Conservation (phyloP, 2,888 invertebrate species). For the Oscheius myriophilus region DNA sequence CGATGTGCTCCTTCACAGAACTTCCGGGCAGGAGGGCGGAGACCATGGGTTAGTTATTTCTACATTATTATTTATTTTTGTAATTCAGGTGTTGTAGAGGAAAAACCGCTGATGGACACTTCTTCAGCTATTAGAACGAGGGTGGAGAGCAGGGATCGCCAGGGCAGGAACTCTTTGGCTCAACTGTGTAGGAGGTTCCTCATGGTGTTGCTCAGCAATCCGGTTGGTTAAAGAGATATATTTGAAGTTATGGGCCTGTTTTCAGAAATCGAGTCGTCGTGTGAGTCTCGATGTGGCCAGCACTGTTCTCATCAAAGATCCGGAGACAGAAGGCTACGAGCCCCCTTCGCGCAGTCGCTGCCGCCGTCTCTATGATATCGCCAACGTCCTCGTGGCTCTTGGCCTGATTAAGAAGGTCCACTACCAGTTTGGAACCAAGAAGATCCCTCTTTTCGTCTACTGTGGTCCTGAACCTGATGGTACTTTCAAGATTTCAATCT, state of each 20-base stretch:
- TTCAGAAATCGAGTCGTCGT: conserved; percentile 59
- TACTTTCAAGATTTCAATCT: conserved; percentile 12
- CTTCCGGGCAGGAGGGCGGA: conserved; percentile 31
- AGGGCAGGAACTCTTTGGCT: conserved; percentile 64
- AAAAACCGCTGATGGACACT: background rate
- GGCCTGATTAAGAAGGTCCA: conserved; percentile 80
- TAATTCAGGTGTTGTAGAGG: conserved; percentile 13
- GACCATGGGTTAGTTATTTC: conserved; percentile 10
- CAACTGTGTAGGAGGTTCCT: conserved; percentile 68
- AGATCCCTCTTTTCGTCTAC: conserved; percentile 70
- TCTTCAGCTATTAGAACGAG: conserved; percentile 24
- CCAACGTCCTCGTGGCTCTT: conserved; percentile 82
- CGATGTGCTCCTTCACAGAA: conserved; percentile 68
- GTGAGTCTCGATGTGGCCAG: conserved; percentile 69
- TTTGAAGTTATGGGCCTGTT: background rate
- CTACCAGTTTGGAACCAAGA: conserved; percentile 70
- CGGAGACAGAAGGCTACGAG: conserved; percentile 67
- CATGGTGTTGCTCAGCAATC: conserved; percentile 68
- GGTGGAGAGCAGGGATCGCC: conserved; percentile 44
- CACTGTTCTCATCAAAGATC: conserved; percentile 69
- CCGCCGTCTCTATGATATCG: conserved; percentile 82
- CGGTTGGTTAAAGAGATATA: conserved; percentile 38
- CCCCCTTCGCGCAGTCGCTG: conserved; percentile 69
- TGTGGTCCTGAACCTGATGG: conserved; percentile 68
- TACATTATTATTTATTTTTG: too few relatives aligned